Conservation (phyloP, 2,888 invertebrate genomes). For the Mythimna loreyi region DNA sequence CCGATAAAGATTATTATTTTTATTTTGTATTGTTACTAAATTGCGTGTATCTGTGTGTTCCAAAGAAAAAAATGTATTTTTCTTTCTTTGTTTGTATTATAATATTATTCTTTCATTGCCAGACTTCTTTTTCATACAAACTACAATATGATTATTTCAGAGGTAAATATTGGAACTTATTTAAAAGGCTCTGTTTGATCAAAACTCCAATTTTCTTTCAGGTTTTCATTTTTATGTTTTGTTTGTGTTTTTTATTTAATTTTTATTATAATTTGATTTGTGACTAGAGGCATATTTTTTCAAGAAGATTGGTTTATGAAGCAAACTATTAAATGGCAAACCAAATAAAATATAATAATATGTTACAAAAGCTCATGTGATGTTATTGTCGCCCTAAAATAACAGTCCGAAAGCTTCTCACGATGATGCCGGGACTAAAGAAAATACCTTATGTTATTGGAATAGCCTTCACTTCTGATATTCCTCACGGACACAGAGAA, state of each 20-base stretch:
- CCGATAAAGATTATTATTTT: no score
- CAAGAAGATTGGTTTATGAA: conserved; percentile 15
- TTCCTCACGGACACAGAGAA: conserved; percentile 38
- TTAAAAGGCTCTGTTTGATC: neutral
- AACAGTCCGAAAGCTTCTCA: conserved; percentile 16
- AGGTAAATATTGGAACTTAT: neutral
- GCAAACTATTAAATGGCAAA: neutral
- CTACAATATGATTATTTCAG: no score
- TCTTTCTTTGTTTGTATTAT: neutral
- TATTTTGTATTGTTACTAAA: no score
- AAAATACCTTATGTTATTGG: conserved; percentile 56
- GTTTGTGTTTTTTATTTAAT: neutral
- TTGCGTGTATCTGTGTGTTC: no score
- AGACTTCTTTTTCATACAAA: neutral
- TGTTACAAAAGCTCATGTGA: conserved; percentile 4
- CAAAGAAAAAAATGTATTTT: neutral
- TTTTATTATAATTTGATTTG: no score
- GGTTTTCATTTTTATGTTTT: neutral
- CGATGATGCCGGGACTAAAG: conserved; percentile 21
- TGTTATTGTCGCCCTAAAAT: conserved; percentile 22
- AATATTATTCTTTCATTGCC: conserved; percentile 18
- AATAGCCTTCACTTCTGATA: conserved; percentile 27
- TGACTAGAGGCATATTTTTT: neutral
- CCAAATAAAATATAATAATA: neutral
- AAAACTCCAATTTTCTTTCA: neutral